Percentiles rank a stretch among this genome's conserved stretches.
Conservation (phyloP, 2,888 invertebrate species). For the Nemotelus nigrinus region DNA sequence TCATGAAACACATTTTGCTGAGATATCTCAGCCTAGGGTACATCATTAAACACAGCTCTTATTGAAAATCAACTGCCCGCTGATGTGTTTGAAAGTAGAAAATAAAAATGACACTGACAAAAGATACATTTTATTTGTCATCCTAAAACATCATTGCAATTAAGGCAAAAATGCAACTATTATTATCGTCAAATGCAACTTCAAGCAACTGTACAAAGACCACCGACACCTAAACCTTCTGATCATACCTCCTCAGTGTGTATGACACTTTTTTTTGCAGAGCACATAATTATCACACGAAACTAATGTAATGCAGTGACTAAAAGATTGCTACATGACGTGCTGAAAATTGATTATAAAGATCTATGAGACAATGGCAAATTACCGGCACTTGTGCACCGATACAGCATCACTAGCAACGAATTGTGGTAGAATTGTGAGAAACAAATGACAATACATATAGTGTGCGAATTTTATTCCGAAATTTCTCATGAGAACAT, state of each 20-base stretch:
- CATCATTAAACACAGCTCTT: no score
- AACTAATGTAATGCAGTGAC: background rate
- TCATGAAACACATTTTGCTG: no score
- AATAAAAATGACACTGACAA: no score
- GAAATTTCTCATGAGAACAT: background rate
- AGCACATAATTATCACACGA: background rate
- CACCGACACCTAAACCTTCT: background rate
- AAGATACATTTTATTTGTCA: no score
- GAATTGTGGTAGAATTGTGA: background rate
- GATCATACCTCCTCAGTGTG: background rate
- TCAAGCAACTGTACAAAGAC: no score
- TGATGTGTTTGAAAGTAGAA: no score
- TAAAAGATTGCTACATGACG: background rate
- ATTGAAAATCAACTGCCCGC: no score
- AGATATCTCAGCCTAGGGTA: no score
- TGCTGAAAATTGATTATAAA: conserved; percentile 1
- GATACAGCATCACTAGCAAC: background rate
- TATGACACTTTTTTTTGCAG: background rate
- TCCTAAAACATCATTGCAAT: no score
- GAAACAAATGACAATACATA: conserved; percentile 1
- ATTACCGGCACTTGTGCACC: background rate
- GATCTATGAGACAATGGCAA: background rate
- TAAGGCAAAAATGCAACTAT: no score
- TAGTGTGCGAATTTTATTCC: background rate
- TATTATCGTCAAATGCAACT: no score